Evolutionary conservation across 2,797 vertebrate genomes (phyloP).

Genomic region (Micromesistius poutassou): DNA sequence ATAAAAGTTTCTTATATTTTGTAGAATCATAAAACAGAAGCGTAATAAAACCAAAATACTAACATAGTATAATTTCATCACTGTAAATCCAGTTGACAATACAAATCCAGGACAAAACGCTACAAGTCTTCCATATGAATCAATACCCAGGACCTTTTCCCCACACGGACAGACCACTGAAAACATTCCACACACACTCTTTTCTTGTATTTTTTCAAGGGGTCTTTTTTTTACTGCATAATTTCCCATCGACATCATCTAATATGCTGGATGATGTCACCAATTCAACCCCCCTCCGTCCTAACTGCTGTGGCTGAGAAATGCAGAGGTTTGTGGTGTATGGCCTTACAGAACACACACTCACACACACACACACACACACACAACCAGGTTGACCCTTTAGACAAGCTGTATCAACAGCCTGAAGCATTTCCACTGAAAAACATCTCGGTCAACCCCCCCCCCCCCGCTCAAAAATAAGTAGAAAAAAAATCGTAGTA

Average conservation of each 20-base stretch:
- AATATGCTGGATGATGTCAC: constrained; percentile 52
- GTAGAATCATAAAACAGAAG: constrained; percentile 85
- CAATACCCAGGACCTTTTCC: constrained; percentile 69
- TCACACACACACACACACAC: no score
- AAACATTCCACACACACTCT: constrained; percentile 56
- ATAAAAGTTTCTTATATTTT: constrained; percentile 80
- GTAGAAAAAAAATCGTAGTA: constrained; percentile 36
- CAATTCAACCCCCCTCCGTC: constrained; percentile 34
- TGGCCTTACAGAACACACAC: constrained; percentile 24
- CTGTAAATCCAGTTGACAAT: constrained; percentile 87
- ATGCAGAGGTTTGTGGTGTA: constrained; percentile 26
- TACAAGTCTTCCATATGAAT: constrained; percentile 67
- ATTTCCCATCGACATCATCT: constrained; percentile 53
- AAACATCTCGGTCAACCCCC: background rate
- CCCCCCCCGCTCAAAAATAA: constrained; percentile 12
- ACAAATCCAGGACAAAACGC: constrained; percentile 75
- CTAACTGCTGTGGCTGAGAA: constrained; percentile 37
- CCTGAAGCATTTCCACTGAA: constrained; percentile 41
- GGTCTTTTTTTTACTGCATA: constrained; percentile 36
- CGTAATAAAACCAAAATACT: constrained; percentile 82
- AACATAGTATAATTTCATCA: constrained; percentile 88
- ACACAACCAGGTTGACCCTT: constrained; percentile 33
- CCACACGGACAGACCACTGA: constrained; percentile 54
- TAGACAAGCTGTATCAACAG: constrained; percentile 57
- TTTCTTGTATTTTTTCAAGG: background rate